Evolutionary conservation across 2,797 vertebrate genomes (phyloP), one percentile per base, ranked within the genome.

Genomic region (Crocidura indochinensis): DNA sequence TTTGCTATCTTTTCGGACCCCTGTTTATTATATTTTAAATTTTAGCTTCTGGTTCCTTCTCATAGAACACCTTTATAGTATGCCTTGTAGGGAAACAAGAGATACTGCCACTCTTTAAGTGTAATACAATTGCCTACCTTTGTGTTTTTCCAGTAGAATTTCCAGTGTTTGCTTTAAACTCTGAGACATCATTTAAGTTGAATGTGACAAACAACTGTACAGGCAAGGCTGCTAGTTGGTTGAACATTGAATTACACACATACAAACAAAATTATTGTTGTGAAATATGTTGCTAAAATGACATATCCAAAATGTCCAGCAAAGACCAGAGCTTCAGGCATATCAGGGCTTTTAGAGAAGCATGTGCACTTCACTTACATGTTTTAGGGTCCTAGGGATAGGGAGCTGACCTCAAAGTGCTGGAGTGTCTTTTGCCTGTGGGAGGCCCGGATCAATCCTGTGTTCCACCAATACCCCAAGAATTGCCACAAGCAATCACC

Each of bases 141-240:
- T 74, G 26, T 67, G 53, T 76, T 91, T 84, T 76, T 79, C 20
- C 10, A 27, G 38, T 20, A 14, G 3, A 68, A 56, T 49, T n/a
- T 83, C 26, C 46, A 67, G 3, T 53, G 91, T 88, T 77, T 22
- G 14, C 14, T 69, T 80, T 90, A 85, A 80, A 68, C 29, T 3
- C 44, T 44, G 7, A 68, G 22, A 81, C 86, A 8, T 76, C 29
- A 51, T 27, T 86, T 74, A 74, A 29, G 60, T 31, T 79, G 71
- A 46, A 67, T 76, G 10, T 75, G 38, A 84, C 71, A 27, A 56
- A 4, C 26, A 79, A 56, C 68, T 79, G 1, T 69, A 60, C 72
- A 82, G 91, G 60, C 73, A 81, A 84, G 82, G n/a, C 38, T 82
- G 90, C 53, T 49, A 31, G 69, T 53, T 82, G 24, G n/a, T 75